Conservation (phyloP, 2,888 invertebrate species). For the Amitus sp. region DNA sequence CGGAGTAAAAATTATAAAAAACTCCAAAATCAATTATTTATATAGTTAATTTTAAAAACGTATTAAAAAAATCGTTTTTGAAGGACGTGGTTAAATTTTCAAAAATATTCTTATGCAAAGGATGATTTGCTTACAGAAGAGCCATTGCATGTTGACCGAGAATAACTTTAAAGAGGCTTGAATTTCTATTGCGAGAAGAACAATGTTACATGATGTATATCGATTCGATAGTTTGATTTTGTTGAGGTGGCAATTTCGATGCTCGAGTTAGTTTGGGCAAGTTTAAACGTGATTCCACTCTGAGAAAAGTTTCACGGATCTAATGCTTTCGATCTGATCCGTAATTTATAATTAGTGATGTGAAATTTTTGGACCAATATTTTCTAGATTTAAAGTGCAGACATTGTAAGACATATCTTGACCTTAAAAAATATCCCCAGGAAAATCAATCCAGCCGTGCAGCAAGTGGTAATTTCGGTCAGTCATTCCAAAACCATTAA, state of each 20-base stretch:
- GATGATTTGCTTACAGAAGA: slow-evolving; percentile 52
- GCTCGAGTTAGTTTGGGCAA: slow-evolving; percentile 48
- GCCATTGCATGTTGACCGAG: slow-evolving; percentile 59
- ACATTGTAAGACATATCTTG: too few relatives aligned
- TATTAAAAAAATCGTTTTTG: too few relatives aligned
- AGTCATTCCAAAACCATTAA: slow-evolving; percentile 56
- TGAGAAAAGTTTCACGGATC: slow-evolving; percentile 16
- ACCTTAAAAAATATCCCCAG: too few relatives aligned
- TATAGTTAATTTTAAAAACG: too few relatives aligned
- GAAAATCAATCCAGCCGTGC: too few relatives aligned
- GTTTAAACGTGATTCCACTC: slow-evolving; percentile 37
- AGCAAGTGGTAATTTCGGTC: slow-evolving; percentile 17
- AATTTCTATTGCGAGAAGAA: slow-evolving; percentile 48
- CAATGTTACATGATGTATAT: slow-evolving; percentile 58
- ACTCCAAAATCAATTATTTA: too few relatives aligned
- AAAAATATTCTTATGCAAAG: too few relatives aligned
- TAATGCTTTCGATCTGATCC: slow-evolving; percentile 4
- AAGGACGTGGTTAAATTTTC: too few relatives aligned
- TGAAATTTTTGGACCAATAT: background rate
- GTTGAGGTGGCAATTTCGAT: slow-evolving; percentile 50
- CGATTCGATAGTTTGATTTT: slow-evolving; percentile 62
- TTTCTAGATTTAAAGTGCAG: too few relatives aligned
- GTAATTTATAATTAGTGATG: slow-evolving; percentile 10
- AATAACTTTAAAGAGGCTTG: slow-evolving; percentile 59
- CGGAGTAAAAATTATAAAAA: too few relatives aligned